Evolutionary conservation across 2,888 invertebrate species (phyloP).

Genomic region (Drosophila glabriapex): DNA sequence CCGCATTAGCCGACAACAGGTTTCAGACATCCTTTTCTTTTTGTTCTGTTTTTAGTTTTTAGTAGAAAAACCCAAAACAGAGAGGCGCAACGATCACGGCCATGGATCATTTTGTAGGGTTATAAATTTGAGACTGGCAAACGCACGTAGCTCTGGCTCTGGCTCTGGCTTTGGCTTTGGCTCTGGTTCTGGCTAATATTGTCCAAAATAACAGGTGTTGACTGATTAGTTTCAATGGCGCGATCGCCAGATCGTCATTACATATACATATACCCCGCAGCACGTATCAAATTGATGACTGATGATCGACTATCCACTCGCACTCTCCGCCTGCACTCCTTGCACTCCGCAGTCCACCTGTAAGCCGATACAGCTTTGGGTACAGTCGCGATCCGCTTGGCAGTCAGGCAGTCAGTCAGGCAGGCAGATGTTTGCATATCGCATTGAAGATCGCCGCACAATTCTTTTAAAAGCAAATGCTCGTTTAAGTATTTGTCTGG

Average conservation of each 20-base stretch:
- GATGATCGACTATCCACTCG: conserved; percentile 30
- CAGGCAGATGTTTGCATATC: conserved; percentile 79
- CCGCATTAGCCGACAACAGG: conserved; percentile 72
- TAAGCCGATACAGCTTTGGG: conserved; percentile 37
- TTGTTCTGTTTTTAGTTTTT: neutral
- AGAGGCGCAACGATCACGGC: conserved; percentile 20
- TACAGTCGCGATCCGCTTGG: conserved; percentile 57
- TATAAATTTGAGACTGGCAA: conserved; percentile 25
- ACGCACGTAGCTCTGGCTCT: conserved; percentile 49
- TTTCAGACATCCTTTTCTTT: conserved; percentile 54
- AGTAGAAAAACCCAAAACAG: conserved; percentile 39
- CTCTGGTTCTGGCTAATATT: conserved; percentile 45
- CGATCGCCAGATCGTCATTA: conserved; percentile 20
- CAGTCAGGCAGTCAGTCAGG: neutral
- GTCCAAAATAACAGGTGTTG: conserved; percentile 78
- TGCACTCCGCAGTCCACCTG: conserved; percentile 35
- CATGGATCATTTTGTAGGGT: conserved; percentile 39
- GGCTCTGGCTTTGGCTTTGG: neutral
- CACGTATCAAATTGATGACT: conserved; percentile 72
- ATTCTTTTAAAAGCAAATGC: conserved; percentile 62
- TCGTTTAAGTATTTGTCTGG: conserved; percentile 18
- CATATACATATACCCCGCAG: conserved; percentile 13
- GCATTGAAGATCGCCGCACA: conserved; percentile 61
- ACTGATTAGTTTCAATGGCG: conserved; percentile 66
- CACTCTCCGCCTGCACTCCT: neutral